These are phyloP conservation scores for Argyrosomus japonicus DNA, from an alignment of 2,113 vertebrate genomes.

Conservation along the genomic window DNA sequence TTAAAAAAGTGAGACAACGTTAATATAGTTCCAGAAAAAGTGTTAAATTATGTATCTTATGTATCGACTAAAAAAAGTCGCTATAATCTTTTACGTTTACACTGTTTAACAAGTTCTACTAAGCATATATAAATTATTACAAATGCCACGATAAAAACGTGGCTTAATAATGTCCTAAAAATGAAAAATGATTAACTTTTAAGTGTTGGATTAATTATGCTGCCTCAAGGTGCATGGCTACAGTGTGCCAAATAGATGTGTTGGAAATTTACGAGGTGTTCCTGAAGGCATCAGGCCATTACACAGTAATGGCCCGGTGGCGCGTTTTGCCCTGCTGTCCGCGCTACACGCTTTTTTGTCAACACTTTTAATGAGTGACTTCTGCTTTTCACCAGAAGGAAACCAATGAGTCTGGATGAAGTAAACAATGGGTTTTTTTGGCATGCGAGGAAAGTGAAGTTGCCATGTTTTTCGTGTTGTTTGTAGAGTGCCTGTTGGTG, in stretches of 20 bases:
- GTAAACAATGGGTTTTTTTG: conserved; percentile 63
- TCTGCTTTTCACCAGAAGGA: conserved; percentile 64
- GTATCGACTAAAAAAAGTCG: too few relatives aligned
- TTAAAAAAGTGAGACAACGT: fast-evolving
- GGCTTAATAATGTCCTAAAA: not conserved
- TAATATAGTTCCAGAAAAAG: not conserved
- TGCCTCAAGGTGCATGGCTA: not conserved
- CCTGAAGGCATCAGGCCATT: conserved; percentile 22
- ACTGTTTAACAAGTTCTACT: too few relatives aligned
- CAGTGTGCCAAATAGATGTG: not conserved
- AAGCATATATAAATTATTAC: too few relatives aligned
- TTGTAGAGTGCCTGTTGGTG: conserved; percentile 25
- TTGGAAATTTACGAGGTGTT: not conserved
- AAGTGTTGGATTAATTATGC: too few relatives aligned
- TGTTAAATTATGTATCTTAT: too few relatives aligned
- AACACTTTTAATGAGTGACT: conserved; percentile 51
- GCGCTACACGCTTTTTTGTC: conserved; percentile 74
- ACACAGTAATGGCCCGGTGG: too few relatives aligned
- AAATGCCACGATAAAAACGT: not conserved
- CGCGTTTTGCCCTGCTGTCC: conserved; percentile 80
- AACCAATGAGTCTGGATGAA: conserved; percentile 47
- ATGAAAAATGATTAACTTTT: not conserved
- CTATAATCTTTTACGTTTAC: too few relatives aligned
- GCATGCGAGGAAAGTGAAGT: conserved; percentile 49
- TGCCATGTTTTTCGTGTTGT: conserved; percentile 9